These are phyloP conservation scores for Rachycentron canadum DNA, from an alignment of 2,797 vertebrate genomes.

Conservation along the genomic window DNA sequence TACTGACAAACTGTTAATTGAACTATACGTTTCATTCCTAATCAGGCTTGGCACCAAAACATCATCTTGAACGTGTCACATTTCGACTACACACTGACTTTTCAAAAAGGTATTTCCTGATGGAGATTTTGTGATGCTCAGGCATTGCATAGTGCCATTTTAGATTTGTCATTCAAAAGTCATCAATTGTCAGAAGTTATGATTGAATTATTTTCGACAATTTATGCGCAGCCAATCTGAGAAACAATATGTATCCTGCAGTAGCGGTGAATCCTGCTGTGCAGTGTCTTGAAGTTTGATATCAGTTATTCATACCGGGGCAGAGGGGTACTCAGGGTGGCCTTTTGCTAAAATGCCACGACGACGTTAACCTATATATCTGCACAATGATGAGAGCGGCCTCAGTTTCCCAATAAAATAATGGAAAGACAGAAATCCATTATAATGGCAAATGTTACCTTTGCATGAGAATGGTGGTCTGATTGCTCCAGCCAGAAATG, in stretches of 20 bases:
- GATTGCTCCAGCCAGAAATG: slow-evolving; percentile 60
- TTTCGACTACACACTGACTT: no score
- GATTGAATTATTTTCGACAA: not conserved
- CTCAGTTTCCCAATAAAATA: slow-evolving; percentile 77
- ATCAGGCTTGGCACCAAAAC: not conserved
- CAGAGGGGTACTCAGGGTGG: slow-evolving; percentile 76
- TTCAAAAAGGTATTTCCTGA: no score
- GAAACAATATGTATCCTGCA: not conserved
- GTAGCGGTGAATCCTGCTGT: slow-evolving; percentile 21
- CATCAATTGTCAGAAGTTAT: not conserved
- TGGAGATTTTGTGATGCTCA: not conserved
- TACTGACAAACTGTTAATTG: not conserved
- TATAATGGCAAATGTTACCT: slow-evolving; percentile 88
- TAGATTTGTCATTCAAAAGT: not conserved
- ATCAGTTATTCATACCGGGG: slow-evolving; percentile 82
- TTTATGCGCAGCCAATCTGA: not conserved
- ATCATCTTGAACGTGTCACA: no score
- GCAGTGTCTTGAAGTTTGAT: slow-evolving; percentile 73
- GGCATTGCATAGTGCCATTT: no score
- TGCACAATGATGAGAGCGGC: slow-evolving; percentile 78
- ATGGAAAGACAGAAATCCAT: slow-evolving; percentile 81
- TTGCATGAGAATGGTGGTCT: slow-evolving; percentile 83
- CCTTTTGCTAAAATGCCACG: slow-evolving; percentile 88
- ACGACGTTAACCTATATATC: slow-evolving; percentile 86
- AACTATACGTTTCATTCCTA: no score